These are phyloP conservation scores for Bos indicus DNA, from an alignment of 2,113 vertebrate species.

Conservation along the genomic window DNA sequence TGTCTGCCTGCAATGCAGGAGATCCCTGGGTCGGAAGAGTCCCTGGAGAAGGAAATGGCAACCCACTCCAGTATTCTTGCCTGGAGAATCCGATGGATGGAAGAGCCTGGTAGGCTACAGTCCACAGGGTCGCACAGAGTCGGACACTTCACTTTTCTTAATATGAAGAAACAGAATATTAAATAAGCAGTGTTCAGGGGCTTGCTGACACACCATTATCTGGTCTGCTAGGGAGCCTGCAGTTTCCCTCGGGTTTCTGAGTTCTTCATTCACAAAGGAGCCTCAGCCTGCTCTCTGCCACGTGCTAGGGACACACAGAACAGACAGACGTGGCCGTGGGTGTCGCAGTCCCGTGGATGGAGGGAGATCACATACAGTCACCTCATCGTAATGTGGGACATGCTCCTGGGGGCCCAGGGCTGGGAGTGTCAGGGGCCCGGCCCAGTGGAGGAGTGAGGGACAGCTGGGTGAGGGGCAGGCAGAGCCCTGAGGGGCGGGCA, in stretches of 20 bases:
- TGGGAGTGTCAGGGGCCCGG: neutral
- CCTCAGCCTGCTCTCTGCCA: neutral
- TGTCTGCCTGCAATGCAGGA: neutral
- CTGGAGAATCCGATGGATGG: neutral
- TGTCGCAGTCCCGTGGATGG: rapidly evolving
- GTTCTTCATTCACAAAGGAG: neutral
- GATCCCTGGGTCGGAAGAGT: neutral
- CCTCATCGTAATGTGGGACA: neutral
- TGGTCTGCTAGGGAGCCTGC: neutral
- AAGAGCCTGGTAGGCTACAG: neutral
- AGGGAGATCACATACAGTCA: neutral
- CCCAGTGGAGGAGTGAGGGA: neutral
- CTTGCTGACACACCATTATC: neutral
- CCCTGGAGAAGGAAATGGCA: neutral
- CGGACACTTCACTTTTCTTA: neutral
- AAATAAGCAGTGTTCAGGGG: too few species aligned
- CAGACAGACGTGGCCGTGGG: neutral
- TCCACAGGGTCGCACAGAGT: neutral
- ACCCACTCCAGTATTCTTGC: neutral
- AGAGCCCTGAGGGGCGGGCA: neutral
- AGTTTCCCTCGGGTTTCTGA: neutral
- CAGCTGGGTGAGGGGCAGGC: neutral
- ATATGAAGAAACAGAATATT: neutral
- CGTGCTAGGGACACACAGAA: neutral
- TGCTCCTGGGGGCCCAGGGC: neutral